Conservation (phyloP, 2,113 vertebrate genomes). For the Heteronetta atricapilla region DNA sequence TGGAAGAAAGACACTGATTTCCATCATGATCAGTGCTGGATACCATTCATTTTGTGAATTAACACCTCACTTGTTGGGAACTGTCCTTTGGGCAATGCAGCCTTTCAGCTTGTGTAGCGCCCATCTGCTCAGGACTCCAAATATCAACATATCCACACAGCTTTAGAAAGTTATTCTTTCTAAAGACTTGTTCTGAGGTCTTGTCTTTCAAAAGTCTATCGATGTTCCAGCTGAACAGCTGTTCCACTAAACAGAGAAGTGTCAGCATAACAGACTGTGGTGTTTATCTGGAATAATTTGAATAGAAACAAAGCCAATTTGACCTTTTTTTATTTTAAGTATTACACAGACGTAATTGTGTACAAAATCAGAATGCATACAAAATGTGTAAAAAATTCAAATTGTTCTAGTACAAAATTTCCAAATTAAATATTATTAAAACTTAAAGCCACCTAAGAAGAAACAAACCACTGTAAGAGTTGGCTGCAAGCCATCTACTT, state of each 20-base stretch:
- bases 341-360: conserved; percentile 51
- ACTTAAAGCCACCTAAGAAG: conserved; percentile 7
- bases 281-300: neutral
- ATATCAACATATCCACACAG: neutral
- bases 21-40: neutral
- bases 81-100: neutral
- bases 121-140: neutral
- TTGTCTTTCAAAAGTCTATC: neutral
- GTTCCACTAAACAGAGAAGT: neutral
- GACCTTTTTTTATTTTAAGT: conserved; percentile 68
- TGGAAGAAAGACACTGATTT: neutral
- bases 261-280: neutral
- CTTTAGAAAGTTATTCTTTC: neutral
- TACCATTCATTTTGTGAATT: neutral
- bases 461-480: neutral
- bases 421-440: conserved; percentile 59
- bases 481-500: neutral
- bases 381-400: conserved; percentile 68
- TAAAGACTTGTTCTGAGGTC: neutral
- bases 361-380: conserved; percentile 50
- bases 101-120: neutral
- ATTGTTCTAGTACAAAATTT: conserved; percentile 67
- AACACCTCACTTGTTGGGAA: neutral
- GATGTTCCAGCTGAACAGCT: neutral
- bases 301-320: conserved; percentile 45